A percentile compares a stretch with the other conserved stretches of the same genome.
Conservation (phyloP, 2,888 invertebrate species). For the Protula sp. region DNA sequence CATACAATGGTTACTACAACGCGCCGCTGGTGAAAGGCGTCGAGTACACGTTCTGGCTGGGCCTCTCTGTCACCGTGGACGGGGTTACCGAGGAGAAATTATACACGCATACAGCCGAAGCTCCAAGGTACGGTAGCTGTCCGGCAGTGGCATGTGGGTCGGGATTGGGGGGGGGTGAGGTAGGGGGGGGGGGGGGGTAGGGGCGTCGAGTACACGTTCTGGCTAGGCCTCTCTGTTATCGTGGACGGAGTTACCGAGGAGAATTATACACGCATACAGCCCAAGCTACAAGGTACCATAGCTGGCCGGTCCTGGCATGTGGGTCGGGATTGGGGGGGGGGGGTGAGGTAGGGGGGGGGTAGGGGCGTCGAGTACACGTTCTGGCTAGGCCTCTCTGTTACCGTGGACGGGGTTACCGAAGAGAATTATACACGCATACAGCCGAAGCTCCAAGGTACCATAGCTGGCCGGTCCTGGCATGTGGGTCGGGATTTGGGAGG, state of each 20-base stretch:
- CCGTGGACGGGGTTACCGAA: slow-evolving; percentile 60
- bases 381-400: slow-evolving; percentile 69
- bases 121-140: too few species aligned
- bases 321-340: too few species aligned
- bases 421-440: neutral
- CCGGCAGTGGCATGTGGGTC: too few species aligned
- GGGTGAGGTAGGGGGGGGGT: too few species aligned
- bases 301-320: too few species aligned
- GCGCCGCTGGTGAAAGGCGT: slow-evolving; percentile 66
- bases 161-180: too few species aligned
- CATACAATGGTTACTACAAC: slow-evolving; percentile 74
- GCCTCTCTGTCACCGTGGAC: slow-evolving; percentile 67
- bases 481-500: too few species aligned
- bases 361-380: slow-evolving; percentile 63
- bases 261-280: neutral
- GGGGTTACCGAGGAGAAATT: slow-evolving; percentile 52
- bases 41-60: slow-evolving; percentile 67
- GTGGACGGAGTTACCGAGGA: slow-evolving; percentile 59
- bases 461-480: too few species aligned
- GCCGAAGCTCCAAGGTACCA: too few species aligned
- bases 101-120: neutral
- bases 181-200: too few species aligned
- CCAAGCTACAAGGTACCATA: too few species aligned
- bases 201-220: slow-evolving; percentile 63
- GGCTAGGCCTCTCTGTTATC: slow-evolving; percentile 69